Base-by-base conservation (phyloP, 1,140 invertebrate species). In the Eufriesea mexicana region DNA sequence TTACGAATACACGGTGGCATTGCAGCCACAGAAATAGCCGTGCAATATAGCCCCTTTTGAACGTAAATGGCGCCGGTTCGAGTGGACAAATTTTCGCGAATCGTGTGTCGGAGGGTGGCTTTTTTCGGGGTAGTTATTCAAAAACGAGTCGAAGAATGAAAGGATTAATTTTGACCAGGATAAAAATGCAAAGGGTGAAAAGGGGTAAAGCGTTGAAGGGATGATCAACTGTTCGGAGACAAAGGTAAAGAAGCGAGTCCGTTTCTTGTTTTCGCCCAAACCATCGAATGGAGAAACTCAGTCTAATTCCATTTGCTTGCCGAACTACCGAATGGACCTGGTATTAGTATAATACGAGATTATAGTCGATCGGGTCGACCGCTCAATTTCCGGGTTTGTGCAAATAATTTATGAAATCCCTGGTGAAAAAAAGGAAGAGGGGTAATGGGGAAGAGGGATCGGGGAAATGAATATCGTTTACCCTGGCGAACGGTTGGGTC, bases 281-380 rank as follows among this genome's bases (percentile, higher is more conserved):
- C 45, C 61, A 49, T 55, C 42, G 49, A 76, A 57, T 20, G 5
- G 51, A 14, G 71, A 49, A 51, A 18, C 45, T 23, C 35, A 23
- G 55, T 75, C 71, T 66, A 81, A 64, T 81, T 66, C 61, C 71
- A 66, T 81, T 81, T 67, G 59, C 57, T 81, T 18, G 51, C 18
- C 61, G 14, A 74, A 66, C 61, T 74, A 49, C 35, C 62, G 61
- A 54, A 67, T 72, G 62, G n/a, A 51, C 42, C n/a, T n/a, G 66
- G 72, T 67, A 75, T 76, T 82, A 68, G 62, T 76, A 82, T 82
- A 74, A 82, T 47, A 71, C n/a, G 79, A 61, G 59, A 47, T 81
- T 66, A 81, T 75, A 59, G 51, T n/a, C 25, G 57, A 80, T 80
- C 59, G 55, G 25, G 6, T 64, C 25, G 42, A 72, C 35, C 45